These are phyloP conservation scores for Girardinus metallicus DNA, from an alignment of 2,797 vertebrate species.

Conservation along the genomic window DNA sequence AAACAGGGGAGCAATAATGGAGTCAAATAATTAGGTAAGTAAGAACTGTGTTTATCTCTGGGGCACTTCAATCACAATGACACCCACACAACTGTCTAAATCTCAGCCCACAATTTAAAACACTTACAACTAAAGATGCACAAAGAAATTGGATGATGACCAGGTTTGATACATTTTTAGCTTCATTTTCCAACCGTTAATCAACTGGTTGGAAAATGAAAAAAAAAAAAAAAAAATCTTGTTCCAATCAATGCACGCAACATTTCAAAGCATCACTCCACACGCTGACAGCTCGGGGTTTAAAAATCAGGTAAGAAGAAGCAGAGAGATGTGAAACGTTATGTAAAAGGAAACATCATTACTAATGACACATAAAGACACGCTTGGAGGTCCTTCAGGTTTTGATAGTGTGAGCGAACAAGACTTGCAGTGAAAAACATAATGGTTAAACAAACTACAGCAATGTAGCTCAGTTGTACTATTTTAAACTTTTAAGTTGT, in stretches of 20 bases:
- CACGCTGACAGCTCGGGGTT: not conserved
- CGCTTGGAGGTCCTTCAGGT: not conserved
- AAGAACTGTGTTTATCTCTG: constrained; percentile 50
- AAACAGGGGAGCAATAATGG: constrained; percentile 76
- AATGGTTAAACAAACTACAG: not conserved
- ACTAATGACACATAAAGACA: not conserved
- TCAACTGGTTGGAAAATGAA: not conserved
- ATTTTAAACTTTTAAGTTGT: not conserved
- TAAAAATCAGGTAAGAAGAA: not conserved
- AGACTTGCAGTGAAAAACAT: not conserved
- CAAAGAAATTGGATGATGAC: not conserved
- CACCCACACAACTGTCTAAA: constrained; percentile 61
- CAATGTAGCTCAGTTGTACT: not conserved
- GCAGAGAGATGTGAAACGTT: not conserved
- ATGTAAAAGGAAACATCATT: not conserved
- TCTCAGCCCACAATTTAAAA: constrained; percentile 48
- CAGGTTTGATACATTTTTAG: not conserved
- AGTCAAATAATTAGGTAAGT: constrained; percentile 65
- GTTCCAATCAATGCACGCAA: not conserved
- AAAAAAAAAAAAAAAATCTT: not conserved
- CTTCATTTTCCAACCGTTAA: not conserved
- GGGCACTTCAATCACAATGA: constrained; percentile 39
- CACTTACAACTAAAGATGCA: constrained; percentile 36
- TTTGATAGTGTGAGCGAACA: not conserved
- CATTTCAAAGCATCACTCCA: not conserved